phyloP scores from a whole-genome alignment of 2,113 vertebrate species.

The Arenaria interpres region DNA sequence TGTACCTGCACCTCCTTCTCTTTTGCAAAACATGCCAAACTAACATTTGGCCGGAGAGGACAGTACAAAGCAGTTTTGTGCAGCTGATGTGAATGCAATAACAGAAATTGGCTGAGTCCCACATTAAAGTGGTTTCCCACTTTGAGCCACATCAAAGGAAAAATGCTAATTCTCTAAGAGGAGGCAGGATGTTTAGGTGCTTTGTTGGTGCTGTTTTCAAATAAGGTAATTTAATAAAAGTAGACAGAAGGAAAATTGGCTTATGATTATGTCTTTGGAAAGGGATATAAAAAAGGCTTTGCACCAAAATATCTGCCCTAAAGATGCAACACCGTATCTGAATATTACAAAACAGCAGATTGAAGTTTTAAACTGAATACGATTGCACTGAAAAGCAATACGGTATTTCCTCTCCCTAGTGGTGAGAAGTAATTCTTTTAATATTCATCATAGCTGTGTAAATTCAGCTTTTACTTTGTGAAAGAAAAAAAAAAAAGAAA shows the following conservation, averaged over 20 bases:
- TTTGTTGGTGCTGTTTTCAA: slow-evolving; percentile 26
- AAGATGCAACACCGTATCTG: not conserved
- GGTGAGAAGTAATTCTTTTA: not conserved
- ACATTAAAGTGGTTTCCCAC: slow-evolving; percentile 25
- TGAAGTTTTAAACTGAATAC: not conserved
- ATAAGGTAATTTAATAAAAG: slow-evolving; percentile 37
- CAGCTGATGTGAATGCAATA: slow-evolving; percentile 12
- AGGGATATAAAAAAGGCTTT: not conserved
- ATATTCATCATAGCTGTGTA: not conserved
- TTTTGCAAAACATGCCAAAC: not conserved
- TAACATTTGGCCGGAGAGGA: not conserved
- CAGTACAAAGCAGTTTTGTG: not conserved
- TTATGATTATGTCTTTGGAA: slow-evolving; percentile 30
- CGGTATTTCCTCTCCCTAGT: not conserved
- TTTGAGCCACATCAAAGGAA: slow-evolving; percentile 48
- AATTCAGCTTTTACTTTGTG: not conserved
- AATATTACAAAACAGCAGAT: not conserved
- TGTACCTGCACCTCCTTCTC: not conserved
- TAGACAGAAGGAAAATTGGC: slow-evolving; percentile 40
- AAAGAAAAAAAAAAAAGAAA: not conserved
- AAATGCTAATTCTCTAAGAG: slow-evolving; percentile 29
- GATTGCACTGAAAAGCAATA: not conserved
- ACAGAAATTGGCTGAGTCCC: slow-evolving; percentile 3
- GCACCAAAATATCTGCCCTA: not conserved
- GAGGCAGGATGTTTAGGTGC: not conserved